Percentiles rank a stretch among this genome's conserved stretches.
Conservation (phyloP, 1,140 invertebrate species). For the Pissodes strobi region DNA sequence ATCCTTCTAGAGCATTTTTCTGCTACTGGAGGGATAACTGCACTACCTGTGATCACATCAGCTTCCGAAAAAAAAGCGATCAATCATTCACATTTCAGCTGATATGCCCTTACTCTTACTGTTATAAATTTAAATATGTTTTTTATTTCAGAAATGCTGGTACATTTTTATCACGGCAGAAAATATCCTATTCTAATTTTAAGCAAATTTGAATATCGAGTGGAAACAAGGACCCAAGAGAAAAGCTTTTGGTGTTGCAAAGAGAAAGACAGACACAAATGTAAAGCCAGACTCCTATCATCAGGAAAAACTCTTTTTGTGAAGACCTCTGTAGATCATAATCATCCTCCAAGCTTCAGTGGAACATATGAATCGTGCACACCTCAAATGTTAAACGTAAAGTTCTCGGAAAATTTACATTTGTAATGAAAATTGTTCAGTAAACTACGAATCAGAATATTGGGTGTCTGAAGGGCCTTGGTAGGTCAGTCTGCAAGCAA, state of each 20-base stretch:
- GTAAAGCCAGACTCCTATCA: slow-evolving; percentile 16
- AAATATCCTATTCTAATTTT: slow-evolving; percentile 17
- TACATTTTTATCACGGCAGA: slow-evolving; percentile 9
- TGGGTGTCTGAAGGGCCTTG: too few species aligned
- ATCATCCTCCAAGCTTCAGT: slow-evolving; percentile 1
- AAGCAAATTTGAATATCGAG: neutral
- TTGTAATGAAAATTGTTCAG: too few species aligned
- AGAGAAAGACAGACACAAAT: neutral
- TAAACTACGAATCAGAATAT: too few species aligned
- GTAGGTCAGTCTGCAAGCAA: too few species aligned
- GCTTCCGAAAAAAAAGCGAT: too few species aligned
- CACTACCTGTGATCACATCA: too few species aligned
- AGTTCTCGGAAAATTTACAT: neutral
- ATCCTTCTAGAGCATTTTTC: too few species aligned
- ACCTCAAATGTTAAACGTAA: slow-evolving; percentile 5
- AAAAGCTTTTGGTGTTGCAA: slow-evolving; percentile 17
- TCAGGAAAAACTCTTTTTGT: slow-evolving; percentile 1
- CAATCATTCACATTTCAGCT: too few species aligned
- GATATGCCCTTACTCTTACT: too few species aligned
- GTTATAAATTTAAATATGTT: neutral
- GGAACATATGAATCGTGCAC: neutral
- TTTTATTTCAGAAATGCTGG: slow-evolving; percentile 1
- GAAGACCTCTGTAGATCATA: slow-evolving; percentile 7
- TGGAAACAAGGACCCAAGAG: neutral
- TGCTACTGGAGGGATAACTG: too few species aligned